Evolutionary conservation across 2,113 vertebrate species (phyloP).

Genomic region (Bubo bubo): DNA sequence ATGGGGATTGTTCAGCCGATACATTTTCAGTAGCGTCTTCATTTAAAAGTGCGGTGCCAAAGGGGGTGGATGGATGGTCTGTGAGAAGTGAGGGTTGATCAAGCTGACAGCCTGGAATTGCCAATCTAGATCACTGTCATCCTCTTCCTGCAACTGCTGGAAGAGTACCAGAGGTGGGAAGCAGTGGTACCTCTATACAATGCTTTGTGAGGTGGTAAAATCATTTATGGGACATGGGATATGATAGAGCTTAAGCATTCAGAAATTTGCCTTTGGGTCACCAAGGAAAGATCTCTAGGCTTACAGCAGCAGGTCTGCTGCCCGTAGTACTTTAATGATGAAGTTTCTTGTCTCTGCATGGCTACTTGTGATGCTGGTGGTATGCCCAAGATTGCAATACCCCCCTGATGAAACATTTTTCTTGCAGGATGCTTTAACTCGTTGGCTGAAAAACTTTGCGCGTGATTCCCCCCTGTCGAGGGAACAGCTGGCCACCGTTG

Average conservation of each 20-base stretch:
- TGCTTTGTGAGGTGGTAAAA: background rate
- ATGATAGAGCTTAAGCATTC: background rate
- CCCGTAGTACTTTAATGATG: fast-evolving
- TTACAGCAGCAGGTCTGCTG: background rate
- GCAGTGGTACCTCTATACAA: background rate
- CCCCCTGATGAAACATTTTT: background rate
- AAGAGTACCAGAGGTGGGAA: background rate
- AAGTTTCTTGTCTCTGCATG: background rate
- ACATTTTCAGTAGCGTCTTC: background rate
- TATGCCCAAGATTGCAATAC: fast-evolving
- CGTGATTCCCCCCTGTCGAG: background rate
- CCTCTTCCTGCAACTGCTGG: background rate
- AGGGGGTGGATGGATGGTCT: background rate
- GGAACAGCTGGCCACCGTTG: background rate
- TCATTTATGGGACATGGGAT: too few species aligned
- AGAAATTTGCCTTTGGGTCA: background rate
- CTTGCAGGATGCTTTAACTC: background rate
- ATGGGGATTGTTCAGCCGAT: background rate
- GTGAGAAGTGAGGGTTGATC: background rate
- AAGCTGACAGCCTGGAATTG: background rate
- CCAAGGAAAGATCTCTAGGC: too few species aligned
- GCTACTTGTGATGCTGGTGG: background rate
- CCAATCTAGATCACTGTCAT: background rate
- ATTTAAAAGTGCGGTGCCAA: background rate
- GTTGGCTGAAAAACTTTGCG: constrained; percentile 24